Evolutionary conservation across 1,140 invertebrate species (phyloP).

Genomic region (Ceratosolen fusciceps): DNA sequence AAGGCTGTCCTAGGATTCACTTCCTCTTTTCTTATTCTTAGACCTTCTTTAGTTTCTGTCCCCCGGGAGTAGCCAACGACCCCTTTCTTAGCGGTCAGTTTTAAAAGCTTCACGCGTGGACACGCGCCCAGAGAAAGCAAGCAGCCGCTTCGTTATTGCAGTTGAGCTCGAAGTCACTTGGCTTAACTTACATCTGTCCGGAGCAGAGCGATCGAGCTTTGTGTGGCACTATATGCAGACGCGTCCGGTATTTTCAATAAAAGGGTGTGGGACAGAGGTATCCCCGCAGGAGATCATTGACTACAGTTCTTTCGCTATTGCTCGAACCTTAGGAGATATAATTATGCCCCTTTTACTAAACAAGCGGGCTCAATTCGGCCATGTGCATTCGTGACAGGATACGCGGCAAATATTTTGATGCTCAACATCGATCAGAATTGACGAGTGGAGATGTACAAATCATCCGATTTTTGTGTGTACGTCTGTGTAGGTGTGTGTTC

Average conservation of each 20-base stretch:
- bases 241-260: constrained; percentile 38
- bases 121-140: constrained; percentile 24
- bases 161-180: constrained; percentile 23
- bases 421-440: too few species aligned
- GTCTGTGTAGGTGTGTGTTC: too few species aligned
- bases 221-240: neutral
- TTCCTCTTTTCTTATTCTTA: constrained; percentile 22
- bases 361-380: too few species aligned
- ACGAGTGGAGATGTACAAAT: too few species aligned
- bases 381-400: too few species aligned
- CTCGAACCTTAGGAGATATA: neutral
- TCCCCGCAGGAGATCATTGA: constrained; percentile 11
- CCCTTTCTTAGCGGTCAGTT: neutral
- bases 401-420: too few species aligned
- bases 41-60: neutral
- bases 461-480: too few species aligned
- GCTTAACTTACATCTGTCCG: constrained; percentile 38
- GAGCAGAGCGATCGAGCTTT: constrained; percentile 23
- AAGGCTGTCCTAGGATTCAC: neutral
- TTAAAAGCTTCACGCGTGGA: constrained; percentile 3
- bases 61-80: neutral
- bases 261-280: neutral
- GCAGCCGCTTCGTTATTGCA: neutral
- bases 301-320: neutral
- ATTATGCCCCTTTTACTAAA: neutral